Percentiles rank a stretch among this genome's conserved stretches.
Conservation (phyloP, 2,888 invertebrate genomes). For the Agriotes lineatus region DNA sequence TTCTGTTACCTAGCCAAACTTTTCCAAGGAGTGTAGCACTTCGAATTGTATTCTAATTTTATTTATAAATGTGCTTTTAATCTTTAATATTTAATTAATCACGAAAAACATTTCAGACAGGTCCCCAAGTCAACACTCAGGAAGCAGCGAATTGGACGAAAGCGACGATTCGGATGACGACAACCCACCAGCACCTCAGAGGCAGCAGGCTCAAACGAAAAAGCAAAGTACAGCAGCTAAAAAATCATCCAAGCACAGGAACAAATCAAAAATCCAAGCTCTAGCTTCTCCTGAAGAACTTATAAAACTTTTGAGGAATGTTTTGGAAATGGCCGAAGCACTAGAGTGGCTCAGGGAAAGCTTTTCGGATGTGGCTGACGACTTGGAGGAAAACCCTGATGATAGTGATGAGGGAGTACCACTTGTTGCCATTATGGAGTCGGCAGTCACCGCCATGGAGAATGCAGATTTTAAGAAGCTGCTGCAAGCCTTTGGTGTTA, state of each 20-base stretch:
- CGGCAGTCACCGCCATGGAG: conserved; percentile 81
- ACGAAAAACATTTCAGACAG: background rate
- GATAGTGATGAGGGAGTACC: conserved; percentile 80
- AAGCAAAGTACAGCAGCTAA: background rate
- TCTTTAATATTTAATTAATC: background rate
- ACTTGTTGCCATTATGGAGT: conserved; percentile 81
- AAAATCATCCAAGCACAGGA: conserved; percentile 1
- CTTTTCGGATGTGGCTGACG: conserved; percentile 80
- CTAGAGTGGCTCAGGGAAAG: conserved; percentile 82
- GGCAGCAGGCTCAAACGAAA: background rate
- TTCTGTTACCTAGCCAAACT: no score
- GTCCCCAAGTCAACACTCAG: background rate
- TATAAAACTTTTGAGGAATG: conserved; percentile 20
- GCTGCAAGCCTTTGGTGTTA: conserved; percentile 77
- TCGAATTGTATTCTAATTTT: no score
- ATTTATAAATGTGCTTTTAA: no score
- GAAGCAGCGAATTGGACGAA: background rate
- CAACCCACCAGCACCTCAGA: background rate
- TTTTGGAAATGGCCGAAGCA: conserved; percentile 66
- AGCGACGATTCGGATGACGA: background rate
- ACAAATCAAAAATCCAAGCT: background rate
- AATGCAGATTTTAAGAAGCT: conserved; percentile 76
- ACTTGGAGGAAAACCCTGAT: conserved; percentile 75
- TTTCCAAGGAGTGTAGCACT: no score
- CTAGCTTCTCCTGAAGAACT: background rate